Evolutionary conservation across 2,113 vertebrate species (phyloP).

Genomic region (Haemorhous mexicanus): DNA sequence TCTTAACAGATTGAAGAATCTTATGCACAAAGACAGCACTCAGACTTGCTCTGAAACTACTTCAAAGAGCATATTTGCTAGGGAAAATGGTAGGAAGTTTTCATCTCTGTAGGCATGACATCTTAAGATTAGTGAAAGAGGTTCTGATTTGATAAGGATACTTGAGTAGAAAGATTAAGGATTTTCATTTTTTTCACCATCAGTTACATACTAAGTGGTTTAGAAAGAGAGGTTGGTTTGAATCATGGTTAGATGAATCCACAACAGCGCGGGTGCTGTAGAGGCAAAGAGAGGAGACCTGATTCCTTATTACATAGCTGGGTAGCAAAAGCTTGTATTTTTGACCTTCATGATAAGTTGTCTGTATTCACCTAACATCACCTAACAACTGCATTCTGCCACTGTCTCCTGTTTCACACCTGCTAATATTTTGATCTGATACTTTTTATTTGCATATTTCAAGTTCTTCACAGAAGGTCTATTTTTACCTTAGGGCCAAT

Average conservation of each 20-base stretch:
- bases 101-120: neutral
- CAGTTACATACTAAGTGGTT: neutral
- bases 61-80: neutral
- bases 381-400: neutral
- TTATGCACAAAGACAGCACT: neutral
- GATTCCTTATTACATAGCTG: neutral
- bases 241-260: neutral
- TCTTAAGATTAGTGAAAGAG: neutral
- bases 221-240: neutral
- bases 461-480: neutral
- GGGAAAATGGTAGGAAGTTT: neutral
- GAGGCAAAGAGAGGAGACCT: neutral
- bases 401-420: neutral
- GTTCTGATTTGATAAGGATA: neutral
- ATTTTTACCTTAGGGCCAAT: neutral
- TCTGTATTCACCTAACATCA: neutral
- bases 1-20: neutral
- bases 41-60: neutral
- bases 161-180: neutral
- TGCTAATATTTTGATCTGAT: neutral
- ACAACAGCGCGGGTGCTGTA: neutral
- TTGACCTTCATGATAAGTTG: neutral
- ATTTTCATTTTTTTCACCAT: neutral
- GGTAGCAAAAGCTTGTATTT: neutral
- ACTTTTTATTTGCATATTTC: neutral